phyloP scores from a whole-genome alignment of 1,140 invertebrate genomes.

The Homarus americanus region DNA sequence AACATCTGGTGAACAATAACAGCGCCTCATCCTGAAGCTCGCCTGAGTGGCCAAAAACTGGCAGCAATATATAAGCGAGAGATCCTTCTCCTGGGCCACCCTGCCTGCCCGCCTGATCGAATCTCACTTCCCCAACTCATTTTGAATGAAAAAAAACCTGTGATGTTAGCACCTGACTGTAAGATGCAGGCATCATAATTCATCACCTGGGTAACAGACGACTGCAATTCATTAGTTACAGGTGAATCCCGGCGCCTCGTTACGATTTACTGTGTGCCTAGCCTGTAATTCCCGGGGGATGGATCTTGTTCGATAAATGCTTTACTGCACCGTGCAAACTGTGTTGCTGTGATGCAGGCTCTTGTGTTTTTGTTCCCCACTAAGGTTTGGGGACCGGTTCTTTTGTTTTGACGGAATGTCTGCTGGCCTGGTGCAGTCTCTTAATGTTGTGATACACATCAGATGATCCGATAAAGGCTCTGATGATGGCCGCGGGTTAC shows the following conservation, averaged over 20 bases:
- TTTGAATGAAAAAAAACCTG: neutral
- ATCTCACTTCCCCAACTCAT: neutral
- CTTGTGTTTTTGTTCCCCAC: too few relatives aligned
- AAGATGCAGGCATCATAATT: slow-evolving; percentile 25
- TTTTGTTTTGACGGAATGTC: too few relatives aligned
- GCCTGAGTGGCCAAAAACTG: neutral
- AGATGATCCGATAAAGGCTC: neutral
- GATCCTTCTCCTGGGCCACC: neutral
- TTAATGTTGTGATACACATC: too few relatives aligned
- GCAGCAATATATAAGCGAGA: neutral
- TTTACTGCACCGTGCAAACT: neutral
- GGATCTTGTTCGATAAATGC: slow-evolving; percentile 2
- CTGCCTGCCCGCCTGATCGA: neutral
- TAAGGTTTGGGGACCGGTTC: too few relatives aligned
- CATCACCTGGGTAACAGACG: slow-evolving; percentile 38
- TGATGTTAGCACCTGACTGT: neutral
- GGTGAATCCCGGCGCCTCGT: slow-evolving; percentile 6
- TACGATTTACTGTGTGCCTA: slow-evolving; percentile 22
- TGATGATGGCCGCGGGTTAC: too few relatives aligned
- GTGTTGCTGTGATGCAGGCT: too few relatives aligned
- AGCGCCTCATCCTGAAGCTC: too few relatives aligned
- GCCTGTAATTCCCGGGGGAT: slow-evolving; percentile 1
- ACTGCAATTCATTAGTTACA: slow-evolving; percentile 22
- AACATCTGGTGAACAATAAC: too few relatives aligned
- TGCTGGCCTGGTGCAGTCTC: too few relatives aligned